Percentiles rank a stretch among this genome's conserved stretches.
Evolutionary conservation across 1,140 invertebrate species (phyloP).

Genomic region (Aphidius ervi): DNA sequence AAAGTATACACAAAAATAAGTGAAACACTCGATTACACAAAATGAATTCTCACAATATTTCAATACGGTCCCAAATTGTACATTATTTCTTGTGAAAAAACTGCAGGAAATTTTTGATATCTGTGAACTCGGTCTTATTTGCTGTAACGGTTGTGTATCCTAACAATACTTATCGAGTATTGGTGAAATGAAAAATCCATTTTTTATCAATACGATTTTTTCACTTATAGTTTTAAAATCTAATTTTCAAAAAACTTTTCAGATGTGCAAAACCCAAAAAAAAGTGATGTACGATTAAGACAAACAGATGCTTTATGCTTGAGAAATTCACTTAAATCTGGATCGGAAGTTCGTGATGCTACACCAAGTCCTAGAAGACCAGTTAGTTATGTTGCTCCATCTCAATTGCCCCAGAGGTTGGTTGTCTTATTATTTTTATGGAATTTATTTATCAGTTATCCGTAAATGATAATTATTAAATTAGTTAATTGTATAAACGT

Average conservation of each 20-base stretch:
- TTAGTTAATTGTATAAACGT: constrained; percentile 10
- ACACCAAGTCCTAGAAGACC: constrained; percentile 42
- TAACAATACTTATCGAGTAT: too few relatives aligned
- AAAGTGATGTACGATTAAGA: constrained; percentile 43
- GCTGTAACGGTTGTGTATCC: too few relatives aligned
- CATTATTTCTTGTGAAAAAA: too few relatives aligned
- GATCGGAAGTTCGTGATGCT: constrained; percentile 43
- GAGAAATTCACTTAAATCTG: constrained; percentile 38
- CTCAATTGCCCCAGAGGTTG: constrained; percentile 50
- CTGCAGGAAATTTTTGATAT: too few relatives aligned
- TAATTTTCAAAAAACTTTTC: constrained; percentile 9
- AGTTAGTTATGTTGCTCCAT: constrained; percentile 42
- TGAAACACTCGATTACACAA: too few relatives aligned
- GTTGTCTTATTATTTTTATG: not conserved
- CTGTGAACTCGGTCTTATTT: too few relatives aligned
- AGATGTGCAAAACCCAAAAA: constrained; percentile 42
- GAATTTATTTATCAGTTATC: not conserved
- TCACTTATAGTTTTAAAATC: too few relatives aligned
- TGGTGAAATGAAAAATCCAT: too few relatives aligned
- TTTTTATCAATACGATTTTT: too few relatives aligned
- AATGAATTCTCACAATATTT: too few relatives aligned
- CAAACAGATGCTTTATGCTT: constrained; percentile 34
- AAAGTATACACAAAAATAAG: too few relatives aligned
- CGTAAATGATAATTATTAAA: not conserved
- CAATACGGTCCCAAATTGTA: too few relatives aligned